Base-by-base conservation (phyloP, 2,113 vertebrate genomes). In the Caloenas nicobarica region DNA sequence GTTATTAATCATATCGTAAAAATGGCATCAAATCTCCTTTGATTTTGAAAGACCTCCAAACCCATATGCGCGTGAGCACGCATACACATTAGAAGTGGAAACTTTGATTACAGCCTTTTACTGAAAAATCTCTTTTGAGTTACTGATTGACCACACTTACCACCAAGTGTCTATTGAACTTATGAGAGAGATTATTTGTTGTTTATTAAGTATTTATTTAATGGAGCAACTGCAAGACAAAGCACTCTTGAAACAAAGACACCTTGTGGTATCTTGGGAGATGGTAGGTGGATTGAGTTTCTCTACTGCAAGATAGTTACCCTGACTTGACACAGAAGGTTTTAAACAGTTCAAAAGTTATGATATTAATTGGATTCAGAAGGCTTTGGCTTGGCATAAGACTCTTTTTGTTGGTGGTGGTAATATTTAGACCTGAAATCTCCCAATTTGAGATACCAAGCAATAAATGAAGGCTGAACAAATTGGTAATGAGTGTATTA, bases 151-250 rank as follows among this genome's bases (percentile, higher is more conserved):
- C 40, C 51, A 13, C 7, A 5, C 60, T 91, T 88, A 40, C 13
- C 24, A 65, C 46, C 23, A 81, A 90, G 77, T 83, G 26, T 44
- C 54, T 50, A 25, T 50, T 73, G 54, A 88, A 81, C 7, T 76
- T 69, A 50, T 66, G 50, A 86, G 80, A 86, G 80, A n/a, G 26
- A 25, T 87, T 91, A 70, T 84, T 92, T 91, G 24, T 70, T 73
- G 17, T 64, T 91, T 87, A n/a, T 62, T 76, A 60, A 95, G 77
- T 65, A 7, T 51, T 40, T 33, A n/a, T 90, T 88, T 77, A 92
- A 53, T 36, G 44, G 71, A 88, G 64, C 31, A 82, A 74, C n/a
- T 40, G 42, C 66, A 88, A 81, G 16, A 56, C 58, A 86, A 88
- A 83, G 26, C 1, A 2, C 46, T 88, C 64, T 73, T 61, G 34